A percentile compares a stretch with the other conserved stretches of the same genome.
phyloP scores from a whole-genome alignment of 2,113 vertebrate species.

The Pheucticus melanocephalus region DNA sequence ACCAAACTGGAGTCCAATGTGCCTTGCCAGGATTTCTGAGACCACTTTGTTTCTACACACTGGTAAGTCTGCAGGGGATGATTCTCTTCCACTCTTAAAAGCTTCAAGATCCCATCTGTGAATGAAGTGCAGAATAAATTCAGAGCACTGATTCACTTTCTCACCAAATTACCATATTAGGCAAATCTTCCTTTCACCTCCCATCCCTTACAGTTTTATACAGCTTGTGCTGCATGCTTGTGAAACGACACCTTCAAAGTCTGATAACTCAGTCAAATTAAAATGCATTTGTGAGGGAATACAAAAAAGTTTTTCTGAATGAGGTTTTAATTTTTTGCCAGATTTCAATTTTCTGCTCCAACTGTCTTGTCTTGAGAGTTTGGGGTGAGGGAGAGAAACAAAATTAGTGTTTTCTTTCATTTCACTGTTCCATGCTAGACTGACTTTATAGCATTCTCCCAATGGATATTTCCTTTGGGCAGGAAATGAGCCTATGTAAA shows the following conservation, averaged over 20 bases:
- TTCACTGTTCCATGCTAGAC: neutral
- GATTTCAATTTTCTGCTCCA: neutral
- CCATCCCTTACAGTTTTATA: neutral
- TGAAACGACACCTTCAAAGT: neutral
- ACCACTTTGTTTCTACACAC: neutral
- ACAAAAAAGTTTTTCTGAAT: neutral
- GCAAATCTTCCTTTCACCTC: neutral
- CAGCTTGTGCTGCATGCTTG: neutral
- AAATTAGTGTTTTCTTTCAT: neutral
- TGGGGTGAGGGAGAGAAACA: neutral
- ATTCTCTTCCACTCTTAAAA: neutral
- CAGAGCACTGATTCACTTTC: neutral
- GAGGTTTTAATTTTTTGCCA: neutral
- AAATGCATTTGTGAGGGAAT: neutral
- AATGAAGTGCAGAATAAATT: neutral
- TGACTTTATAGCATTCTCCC: neutral
- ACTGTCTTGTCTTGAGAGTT: neutral
- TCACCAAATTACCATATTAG: neutral
- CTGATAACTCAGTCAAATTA: neutral
- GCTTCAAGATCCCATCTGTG: neutral
- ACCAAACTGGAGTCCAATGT: neutral
- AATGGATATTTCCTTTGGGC: neutral
- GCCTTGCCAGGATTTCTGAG: neutral
- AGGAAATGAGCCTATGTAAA: constrained; percentile 12
- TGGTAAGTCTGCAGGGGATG: neutral